Evolutionary conservation across 2,797 vertebrate species (phyloP).

Genomic region (Anomalospiza imberbis): DNA sequence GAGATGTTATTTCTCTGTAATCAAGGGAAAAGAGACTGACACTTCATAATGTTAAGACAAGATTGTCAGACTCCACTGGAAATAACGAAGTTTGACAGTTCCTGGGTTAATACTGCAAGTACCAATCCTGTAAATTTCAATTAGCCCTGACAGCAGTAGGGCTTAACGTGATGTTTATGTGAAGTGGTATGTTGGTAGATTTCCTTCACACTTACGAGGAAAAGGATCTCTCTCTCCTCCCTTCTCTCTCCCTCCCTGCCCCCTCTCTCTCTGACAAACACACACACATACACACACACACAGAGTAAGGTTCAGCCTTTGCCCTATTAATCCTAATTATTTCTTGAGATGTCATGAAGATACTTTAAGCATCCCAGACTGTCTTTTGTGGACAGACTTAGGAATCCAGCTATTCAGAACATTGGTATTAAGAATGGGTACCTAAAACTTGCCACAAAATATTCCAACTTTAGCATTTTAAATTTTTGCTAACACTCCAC

Average conservation of each 20-base stretch:
- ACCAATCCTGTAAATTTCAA: slow-evolving; percentile 52
- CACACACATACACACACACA: not conserved
- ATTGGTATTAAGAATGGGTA: not conserved
- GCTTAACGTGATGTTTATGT: slow-evolving; percentile 50
- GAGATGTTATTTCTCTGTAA: slow-evolving; percentile 52
- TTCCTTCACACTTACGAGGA: slow-evolving; percentile 50
- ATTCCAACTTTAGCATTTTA: not conserved
- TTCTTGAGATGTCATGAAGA: not conserved
- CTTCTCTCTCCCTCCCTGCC: not conserved
- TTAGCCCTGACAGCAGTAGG: slow-evolving; percentile 35
- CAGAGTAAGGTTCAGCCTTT: not conserved
- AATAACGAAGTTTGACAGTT: slow-evolving; percentile 56
- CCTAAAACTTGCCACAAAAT: not conserved
- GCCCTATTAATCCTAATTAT: not conserved
- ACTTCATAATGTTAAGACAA: slow-evolving; percentile 46
- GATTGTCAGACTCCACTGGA: slow-evolving; percentile 36
- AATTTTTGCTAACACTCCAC: not conserved
- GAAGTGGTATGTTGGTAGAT: slow-evolving; percentile 53
- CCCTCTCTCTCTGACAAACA: no score
- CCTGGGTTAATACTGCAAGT: slow-evolving; percentile 48
- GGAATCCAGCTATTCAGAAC: not conserved
- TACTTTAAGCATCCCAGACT: not conserved
- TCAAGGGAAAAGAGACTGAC: slow-evolving; percentile 56
- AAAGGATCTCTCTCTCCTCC: not conserved
- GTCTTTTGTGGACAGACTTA: not conserved